Conservation (phyloP, 2,797 vertebrate genomes). For the Lithobates pipiens region DNA sequence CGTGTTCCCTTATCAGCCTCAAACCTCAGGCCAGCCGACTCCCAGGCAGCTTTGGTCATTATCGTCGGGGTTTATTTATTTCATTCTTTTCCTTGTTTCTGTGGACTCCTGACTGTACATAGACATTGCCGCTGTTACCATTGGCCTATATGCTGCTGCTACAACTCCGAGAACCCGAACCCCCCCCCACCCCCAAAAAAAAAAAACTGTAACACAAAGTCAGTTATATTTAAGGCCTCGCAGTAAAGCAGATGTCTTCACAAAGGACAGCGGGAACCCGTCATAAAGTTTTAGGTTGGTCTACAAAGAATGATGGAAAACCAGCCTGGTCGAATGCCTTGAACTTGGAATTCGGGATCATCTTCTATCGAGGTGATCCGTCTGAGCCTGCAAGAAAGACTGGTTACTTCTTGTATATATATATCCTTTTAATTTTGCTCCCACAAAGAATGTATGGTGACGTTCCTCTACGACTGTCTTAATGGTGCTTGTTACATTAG, state of each 20-base stretch:
- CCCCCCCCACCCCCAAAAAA: too few species aligned
- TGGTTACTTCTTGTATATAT: not conserved
- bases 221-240: not conserved
- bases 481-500: slow-evolving; percentile 21
- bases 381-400: not conserved
- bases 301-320: not conserved
- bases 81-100: slow-evolving; percentile 47
- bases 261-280: not conserved
- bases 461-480: not conserved
- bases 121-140: slow-evolving; percentile 55
- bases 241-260: not conserved
- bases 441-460: slow-evolving; percentile 19
- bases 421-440: slow-evolving; percentile 9
- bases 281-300: not conserved
- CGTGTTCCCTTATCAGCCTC: not conserved
- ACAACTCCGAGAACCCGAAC: slow-evolving; percentile 6
- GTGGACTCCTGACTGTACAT: slow-evolving; percentile 41
- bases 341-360: not conserved
- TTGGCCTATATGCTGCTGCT: slow-evolving; percentile 42
- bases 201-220: not conserved
- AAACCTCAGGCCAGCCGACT: slow-evolving; percentile 28
- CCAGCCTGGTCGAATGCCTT: slow-evolving; percentile 9
- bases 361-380: not conserved
- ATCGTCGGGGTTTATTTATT: slow-evolving; percentile 47
- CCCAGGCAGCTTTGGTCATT: slow-evolving; percentile 63